Percentiles rank a stretch among this genome's conserved stretches.
Conservation (phyloP, 2,888 invertebrate genomes). For the Lithophane semibrunnea region DNA sequence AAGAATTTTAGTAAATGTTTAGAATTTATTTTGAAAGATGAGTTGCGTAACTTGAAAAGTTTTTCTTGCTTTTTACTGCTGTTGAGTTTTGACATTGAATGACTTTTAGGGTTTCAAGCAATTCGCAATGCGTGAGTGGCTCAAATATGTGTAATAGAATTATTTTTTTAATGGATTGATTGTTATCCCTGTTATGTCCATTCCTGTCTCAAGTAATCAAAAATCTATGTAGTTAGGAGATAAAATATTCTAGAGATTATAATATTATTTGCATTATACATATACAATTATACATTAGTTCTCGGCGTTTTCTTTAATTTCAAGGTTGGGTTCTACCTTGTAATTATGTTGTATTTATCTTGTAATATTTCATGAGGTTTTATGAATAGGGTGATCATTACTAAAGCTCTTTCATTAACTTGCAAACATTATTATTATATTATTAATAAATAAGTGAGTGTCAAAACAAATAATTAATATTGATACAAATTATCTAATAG, state of each 20-base stretch:
- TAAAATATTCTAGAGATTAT: no score
- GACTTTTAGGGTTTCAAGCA: neutral
- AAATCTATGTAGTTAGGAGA: neutral
- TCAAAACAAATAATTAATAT: neutral
- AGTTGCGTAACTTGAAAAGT: neutral
- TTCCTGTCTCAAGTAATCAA: neutral
- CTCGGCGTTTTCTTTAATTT: neutral
- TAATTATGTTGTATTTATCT: conserved; percentile 4
- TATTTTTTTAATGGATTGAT: neutral
- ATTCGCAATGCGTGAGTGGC: neutral
- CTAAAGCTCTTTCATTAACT: conserved; percentile 17
- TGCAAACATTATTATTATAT: neutral
- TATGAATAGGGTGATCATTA: no score
- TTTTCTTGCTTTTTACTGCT: neutral
- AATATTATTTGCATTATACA: no score
- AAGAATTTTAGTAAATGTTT: conserved; percentile 2
- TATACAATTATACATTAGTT: no score
- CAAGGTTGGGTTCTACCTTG: neutral
- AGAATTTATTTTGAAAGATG: neutral
- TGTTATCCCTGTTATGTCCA: neutral
- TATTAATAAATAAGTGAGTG: neutral
- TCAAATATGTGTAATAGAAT: neutral
- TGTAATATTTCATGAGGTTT: neutral
- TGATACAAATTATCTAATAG: neutral
- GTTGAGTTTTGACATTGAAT: neutral